Base-by-base conservation (phyloP, 2,888 invertebrate genomes). In the Agonum fuliginosum region DNA sequence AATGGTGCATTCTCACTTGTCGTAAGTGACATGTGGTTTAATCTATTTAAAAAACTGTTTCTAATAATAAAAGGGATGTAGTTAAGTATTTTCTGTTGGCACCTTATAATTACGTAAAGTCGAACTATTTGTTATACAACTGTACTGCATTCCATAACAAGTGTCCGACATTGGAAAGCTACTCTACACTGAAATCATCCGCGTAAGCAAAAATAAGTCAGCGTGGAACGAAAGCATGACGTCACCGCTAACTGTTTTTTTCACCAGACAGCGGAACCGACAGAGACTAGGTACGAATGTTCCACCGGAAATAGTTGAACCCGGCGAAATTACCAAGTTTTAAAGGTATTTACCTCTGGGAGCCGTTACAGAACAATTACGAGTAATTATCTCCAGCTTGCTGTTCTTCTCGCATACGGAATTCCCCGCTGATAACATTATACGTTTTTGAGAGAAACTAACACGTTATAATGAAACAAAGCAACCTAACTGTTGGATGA, bases 351-450 rank as follows among this genome's bases (percentile, higher is more conserved):
- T 74, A 62, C 58, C 74, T 74, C 27, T 6, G 20, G 62, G 10
- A 62, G 22, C 74, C 74, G 74, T 74, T 74, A 74, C 62, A 34
- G 2, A 41, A 62, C 74, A 74, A 74, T 74, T 74, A 62, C 74
- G 43, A 22, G 30, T 43, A 74, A 74, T 74, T 74, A 74, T 74
- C 24, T 73, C 22, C 14, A 12, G 37, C 0, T 37, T 37, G 41
- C 37, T 70, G 24, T 24, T 30, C 30, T 71, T 43, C 41, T 41
- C 30, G 54, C 51, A 67, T 20, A 22, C 34, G 4, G 65, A 20
- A n/a, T 37, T 27, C 41, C n/a, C 19, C 4, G n/a, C 65, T 67
- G 65, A 67, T 67, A 67, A 67, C 65, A 67, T 67, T 67, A 67
- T 67, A 37, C 20, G 34, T 34, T 67, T 67, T 67, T 67, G 65